Percentiles rank a stretch among this genome's conserved stretches.
phyloP scores from a whole-genome alignment of 2,888 invertebrate genomes.

The Amorpha juglandis region DNA sequence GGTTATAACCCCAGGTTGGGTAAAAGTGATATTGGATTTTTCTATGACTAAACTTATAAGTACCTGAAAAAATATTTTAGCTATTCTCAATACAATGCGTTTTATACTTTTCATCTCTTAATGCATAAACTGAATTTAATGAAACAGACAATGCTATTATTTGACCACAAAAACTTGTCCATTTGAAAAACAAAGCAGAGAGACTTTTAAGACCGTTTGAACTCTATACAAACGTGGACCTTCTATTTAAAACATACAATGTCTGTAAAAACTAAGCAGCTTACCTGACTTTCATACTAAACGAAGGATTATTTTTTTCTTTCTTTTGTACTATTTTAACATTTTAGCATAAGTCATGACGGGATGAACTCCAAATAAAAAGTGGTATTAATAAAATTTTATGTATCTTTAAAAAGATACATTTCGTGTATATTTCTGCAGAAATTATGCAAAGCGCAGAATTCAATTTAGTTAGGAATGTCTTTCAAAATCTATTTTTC shows the following conservation, averaged over 20 bases:
- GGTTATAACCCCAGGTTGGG: too few species aligned
- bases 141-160: background rate
- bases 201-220: background rate
- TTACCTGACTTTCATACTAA: conserved; percentile 22
- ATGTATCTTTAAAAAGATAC: background rate
- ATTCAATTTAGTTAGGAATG: background rate
- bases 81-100: too few species aligned
- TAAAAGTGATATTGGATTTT: too few species aligned
- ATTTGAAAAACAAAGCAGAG: background rate
- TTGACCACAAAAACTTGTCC: background rate
- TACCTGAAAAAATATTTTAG: too few species aligned
- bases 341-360: conserved; percentile 7
- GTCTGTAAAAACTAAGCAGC: conserved; percentile 24
- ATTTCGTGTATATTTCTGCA: background rate
- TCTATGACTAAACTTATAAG: too few species aligned
- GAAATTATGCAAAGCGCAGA: background rate
- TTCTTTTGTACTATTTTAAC: conserved; percentile 10
- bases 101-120: background rate
- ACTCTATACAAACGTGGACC: background rate
- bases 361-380: conserved; percentile 4
- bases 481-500: too few species aligned
- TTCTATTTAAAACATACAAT: conserved; percentile 7
- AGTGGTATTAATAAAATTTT: background rate
- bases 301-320: too few species aligned
- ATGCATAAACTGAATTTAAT: background rate